phyloP scores from a whole-genome alignment of 2,797 vertebrate genomes.

The Alfaro cultratus region DNA sequence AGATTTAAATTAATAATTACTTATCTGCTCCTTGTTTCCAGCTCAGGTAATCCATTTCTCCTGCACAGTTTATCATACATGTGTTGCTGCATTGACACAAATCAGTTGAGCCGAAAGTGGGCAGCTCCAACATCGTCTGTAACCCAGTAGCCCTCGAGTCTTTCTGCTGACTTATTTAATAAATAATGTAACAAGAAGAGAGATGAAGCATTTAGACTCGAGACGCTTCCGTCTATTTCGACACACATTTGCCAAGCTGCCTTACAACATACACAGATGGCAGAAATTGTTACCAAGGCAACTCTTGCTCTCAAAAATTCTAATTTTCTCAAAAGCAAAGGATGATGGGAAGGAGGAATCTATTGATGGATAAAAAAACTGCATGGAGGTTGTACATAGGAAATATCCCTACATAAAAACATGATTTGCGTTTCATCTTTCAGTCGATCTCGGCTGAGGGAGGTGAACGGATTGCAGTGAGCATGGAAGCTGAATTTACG shows the following conservation, averaged over 20 bases:
- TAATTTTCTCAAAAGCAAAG: constrained; percentile 42
- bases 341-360: constrained; percentile 56
- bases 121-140: constrained; percentile 54
- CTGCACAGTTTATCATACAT: constrained; percentile 17
- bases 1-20: constrained; percentile 5
- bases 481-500: constrained; percentile 33
- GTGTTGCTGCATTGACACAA: constrained; percentile 26
- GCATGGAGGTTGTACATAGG: constrained; percentile 7
- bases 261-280: constrained; percentile 67
- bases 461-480: constrained; percentile 49
- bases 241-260: constrained; percentile 44
- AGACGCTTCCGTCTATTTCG: constrained; percentile 44
- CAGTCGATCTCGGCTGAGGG: constrained; percentile 47
- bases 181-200: constrained; percentile 67
- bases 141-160: constrained; percentile 66
- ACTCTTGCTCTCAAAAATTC: constrained; percentile 63
- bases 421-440: constrained; percentile 45
- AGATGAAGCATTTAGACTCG: constrained; percentile 54
- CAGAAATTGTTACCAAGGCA: constrained; percentile 76
- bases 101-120: constrained; percentile 34
- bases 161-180: constrained; percentile 62
- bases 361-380: constrained; percentile 24
- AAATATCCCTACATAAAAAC: not conserved
- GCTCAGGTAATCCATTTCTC: constrained; percentile 24
- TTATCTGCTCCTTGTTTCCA: not conserved